A percentile compares a stretch with the other conserved stretches of the same genome.
Evolutionary conservation across 2,113 vertebrate genomes (phyloP).

Genomic region (Saguinus midas): DNA sequence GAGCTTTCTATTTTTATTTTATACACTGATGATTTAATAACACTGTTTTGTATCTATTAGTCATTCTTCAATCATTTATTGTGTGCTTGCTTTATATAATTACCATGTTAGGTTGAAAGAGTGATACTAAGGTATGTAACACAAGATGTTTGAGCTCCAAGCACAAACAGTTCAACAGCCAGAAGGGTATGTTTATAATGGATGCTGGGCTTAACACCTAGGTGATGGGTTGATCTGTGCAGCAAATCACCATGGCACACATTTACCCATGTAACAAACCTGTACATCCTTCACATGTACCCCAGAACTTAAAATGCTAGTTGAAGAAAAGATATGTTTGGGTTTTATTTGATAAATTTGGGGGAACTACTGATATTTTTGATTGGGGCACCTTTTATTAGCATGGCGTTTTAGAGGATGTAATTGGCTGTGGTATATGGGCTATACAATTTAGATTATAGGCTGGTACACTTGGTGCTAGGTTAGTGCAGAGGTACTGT

Average conservation of each 20-base stretch:
- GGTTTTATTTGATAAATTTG: conserved; percentile 8
- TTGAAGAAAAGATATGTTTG: background rate
- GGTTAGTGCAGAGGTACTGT: background rate
- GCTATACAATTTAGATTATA: background rate
- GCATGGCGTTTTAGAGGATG: background rate
- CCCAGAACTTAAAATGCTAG: no score
- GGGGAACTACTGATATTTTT: background rate
- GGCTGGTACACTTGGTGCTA: background rate
- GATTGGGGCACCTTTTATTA: background rate
- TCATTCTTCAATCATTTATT: conserved; percentile 44
- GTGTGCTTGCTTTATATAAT: background rate
- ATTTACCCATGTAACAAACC: no score
- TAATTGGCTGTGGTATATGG: background rate
- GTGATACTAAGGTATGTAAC: background rate
- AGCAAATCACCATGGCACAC: no score
- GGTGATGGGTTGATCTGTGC: no score
- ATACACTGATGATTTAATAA: background rate
- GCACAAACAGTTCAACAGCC: background rate
- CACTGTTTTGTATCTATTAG: conserved; percentile 19
- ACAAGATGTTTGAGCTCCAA: background rate
- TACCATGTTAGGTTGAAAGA: background rate
- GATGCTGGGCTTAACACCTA: no score
- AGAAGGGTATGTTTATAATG: background rate
- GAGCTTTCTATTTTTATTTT: conserved; percentile 44
- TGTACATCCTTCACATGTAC: no score